Base-by-base conservation (phyloP, 1,140 invertebrate species). In the Ceratoteleas bidentatus region DNA sequence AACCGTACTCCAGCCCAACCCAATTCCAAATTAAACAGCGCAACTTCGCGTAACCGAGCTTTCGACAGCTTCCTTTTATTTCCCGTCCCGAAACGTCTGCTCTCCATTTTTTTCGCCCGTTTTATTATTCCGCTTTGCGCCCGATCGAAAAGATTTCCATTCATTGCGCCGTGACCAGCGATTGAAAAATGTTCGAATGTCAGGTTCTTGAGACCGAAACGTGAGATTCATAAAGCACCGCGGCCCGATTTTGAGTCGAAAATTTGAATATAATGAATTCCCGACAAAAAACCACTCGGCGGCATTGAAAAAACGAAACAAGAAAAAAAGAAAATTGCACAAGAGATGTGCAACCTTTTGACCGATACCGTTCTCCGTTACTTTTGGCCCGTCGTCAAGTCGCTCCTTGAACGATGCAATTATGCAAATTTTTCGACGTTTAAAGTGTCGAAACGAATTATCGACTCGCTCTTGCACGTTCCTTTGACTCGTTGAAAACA, bases 391-490 rank as follows among this genome's bases (percentile, higher is more conserved):
- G 50, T 54, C 53, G 54, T 60, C 61, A 58, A 75, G 61, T 43
- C 61, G 8, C 54, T 62, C n/a, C 43, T 52, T 61, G 56, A 61
- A 54, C 73, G 62, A 68, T 76, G 56, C 62, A 76, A 76, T 76
- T 76, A 76, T 76, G 73, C 62, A 76, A 76, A 75, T 47, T 66
- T 45, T 47, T 66, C 58, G 24, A 24, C 24, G 24, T 75, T 66
- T 66, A 65, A 75, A 75, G 47, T 61, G 72, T 45, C 53, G 54
- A 43, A 45, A 45, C 61, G 16, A 75, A 58, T 61, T 53, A 75
- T 65, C 45, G 61, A 38, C 43, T 57, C 13, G 47, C 57, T 73
- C 49, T 32, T 73, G 38, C 57, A 15, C 57, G 15, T 61, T 53
- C 68, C 38, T 72, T 73, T 62, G 53, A 62, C 40, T 62, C 43